Evolutionary conservation across 2,888 invertebrate species (phyloP), one percentile per base, ranked within the genome.

Genomic region (Hemithea aestivaria): DNA sequence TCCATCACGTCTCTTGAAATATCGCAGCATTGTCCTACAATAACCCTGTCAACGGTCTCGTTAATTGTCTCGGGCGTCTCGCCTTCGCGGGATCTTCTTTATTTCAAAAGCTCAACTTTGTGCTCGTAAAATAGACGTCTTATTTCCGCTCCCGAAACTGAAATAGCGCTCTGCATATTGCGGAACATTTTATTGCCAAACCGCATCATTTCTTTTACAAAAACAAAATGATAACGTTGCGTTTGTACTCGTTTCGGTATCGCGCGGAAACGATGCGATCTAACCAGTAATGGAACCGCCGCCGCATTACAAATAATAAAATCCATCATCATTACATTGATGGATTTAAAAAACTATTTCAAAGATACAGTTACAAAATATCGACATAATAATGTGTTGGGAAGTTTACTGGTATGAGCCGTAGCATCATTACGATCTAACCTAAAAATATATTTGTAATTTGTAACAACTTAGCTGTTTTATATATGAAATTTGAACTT

Each of bases 11-110:
- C 66, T 71, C 73, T 73, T 80, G 72, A 82, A 81, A 83, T 82
- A 85, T 80, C 73, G 71, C 75, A 66, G 71, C 66, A 73, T 77
- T 79, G 77, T 81, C 75, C 75, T 72, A 80, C 79, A 81, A 81
- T 78, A 81, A 79, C 69, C 64, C 78, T 80, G 79, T 83, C 82
- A 74, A 74, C 81, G 64, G 64, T 66, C 66, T 66, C 75, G 75
- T 79, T 84, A 79, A 84, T 81, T 82, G 78, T 78, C 73, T 77
- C 69, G 62, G 61, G 58, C 61, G 41, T 57, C 62, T 66, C 65
- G 67, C 51, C 70, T 70, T 66, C 63, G 46, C 56, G 50, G 53
- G 58, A 58, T 66, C 60, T 60, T 56, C 66, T 66, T 67, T 66
- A 66, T 66, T 42, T 66, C 57, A 56, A 72, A 63, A 70, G 51